Percentiles rank a stretch among this genome's conserved stretches.
Conservation (phyloP, 2,797 vertebrate genomes). For the Nannoperca australis region DNA sequence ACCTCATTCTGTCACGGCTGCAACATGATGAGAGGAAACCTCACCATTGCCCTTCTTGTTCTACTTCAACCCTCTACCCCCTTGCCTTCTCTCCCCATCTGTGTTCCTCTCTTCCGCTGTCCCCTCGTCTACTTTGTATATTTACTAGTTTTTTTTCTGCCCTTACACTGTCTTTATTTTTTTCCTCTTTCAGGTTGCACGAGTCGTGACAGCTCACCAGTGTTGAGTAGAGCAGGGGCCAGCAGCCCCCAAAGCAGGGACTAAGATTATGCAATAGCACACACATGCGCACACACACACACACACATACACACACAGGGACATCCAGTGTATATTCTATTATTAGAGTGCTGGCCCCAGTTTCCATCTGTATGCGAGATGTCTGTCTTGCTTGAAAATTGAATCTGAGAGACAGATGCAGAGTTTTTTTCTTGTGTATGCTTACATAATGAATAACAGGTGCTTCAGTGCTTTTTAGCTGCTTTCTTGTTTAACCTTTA, state of each 20-base stretch:
- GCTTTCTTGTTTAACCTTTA: slow-evolving; percentile 36
- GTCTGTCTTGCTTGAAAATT: slow-evolving; percentile 30
- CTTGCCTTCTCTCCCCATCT: background rate
- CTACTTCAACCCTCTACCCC: background rate
- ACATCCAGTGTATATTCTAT: slow-evolving; percentile 44
- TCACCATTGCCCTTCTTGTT: background rate
- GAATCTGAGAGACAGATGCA: slow-evolving; percentile 33
- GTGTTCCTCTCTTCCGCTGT: background rate
- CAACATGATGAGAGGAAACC: slow-evolving; percentile 7
- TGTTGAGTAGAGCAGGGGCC: slow-evolving; percentile 57
- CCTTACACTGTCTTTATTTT: slow-evolving; percentile 37
- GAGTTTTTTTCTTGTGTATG: slow-evolving; percentile 17
- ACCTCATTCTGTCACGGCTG: background rate
- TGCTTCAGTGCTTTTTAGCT: slow-evolving; percentile 28
- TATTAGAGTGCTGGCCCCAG: slow-evolving; percentile 20
- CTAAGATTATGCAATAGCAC: slow-evolving; percentile 67
- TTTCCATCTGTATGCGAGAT: slow-evolving; percentile 35
- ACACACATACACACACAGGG: slow-evolving; percentile 32
- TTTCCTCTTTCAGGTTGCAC: slow-evolving; percentile 30
- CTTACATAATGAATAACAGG: slow-evolving; percentile 51
- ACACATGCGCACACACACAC: slow-evolving; percentile 34
- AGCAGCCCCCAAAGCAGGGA: slow-evolving; percentile 62
- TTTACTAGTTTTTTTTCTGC: slow-evolving; percentile 30
- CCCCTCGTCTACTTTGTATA: slow-evolving; percentile 15
- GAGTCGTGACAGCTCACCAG: slow-evolving; percentile 73